Evolutionary conservation across 2,113 vertebrate species (phyloP), one percentile per base, ranked within the genome.

Genomic region (Eleginops maclovinus): DNA sequence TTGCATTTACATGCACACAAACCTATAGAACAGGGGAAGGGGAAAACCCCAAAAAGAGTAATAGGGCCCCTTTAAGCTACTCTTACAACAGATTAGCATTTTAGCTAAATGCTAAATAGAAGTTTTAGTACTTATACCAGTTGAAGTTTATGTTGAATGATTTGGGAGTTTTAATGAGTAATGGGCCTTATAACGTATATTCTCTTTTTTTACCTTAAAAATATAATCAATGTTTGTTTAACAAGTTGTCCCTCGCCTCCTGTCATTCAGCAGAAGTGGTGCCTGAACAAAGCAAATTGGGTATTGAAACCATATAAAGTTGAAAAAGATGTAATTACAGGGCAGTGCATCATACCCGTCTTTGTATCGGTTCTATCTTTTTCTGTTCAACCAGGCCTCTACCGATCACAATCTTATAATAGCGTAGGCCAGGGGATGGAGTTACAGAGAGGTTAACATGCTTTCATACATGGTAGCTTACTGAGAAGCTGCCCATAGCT

Each of bases 341-440:
- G 17, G 21, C 28, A 40, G 28, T 51, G 47, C 47, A 53, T 51
- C 28, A 51, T 40, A 53, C 22, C 47, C 15, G 13, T 66, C 19
- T 36, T 40, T 66, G 10, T 4, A 50, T 22, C 26, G 21, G 1
- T 22, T 51, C 15, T 9, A 15, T 67, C 13, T 28, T 56, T 28
- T 54, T 56, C 28, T 15, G 28, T 56, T 56, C 8, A 56, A 16
- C 28, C 28, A 40, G 28, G 13, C 64, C 22, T 49, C 46, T 16
- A 41, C 21, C 21, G 63, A 59, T 67, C 44, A 21, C 21, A 59
- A 50, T 63, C 67, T 47, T 40, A 24, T 54, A 47, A 44, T 46
- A 61, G 60, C 14, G 31, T 19, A 46, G 24, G 15, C 40, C 44
- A 21, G 2, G 1, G 15, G 46, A 17, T 46, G 15, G 40, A 54